Percentiles rank a stretch among this genome's conserved stretches.
Conservation (phyloP, 1,140 invertebrate genomes). For the Drosophila subpulchrella region DNA sequence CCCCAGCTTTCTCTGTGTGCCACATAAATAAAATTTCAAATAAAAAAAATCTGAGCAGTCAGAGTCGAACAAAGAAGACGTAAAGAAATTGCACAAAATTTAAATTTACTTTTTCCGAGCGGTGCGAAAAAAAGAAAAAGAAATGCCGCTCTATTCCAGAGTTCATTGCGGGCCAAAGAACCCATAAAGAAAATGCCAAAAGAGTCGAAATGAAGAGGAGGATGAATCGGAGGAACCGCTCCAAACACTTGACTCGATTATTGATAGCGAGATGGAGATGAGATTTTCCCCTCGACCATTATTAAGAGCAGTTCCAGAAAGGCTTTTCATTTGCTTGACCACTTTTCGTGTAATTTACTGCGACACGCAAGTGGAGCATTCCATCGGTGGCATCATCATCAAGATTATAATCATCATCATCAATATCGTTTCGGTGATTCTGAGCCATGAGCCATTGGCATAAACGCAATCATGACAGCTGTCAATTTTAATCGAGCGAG, state of each 20-base stretch:
- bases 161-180: constrained; percentile 47
- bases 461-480: constrained; percentile 79
- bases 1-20: constrained; percentile 29
- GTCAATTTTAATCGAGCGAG: constrained; percentile 77
- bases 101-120: constrained; percentile 47
- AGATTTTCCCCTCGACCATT: constrained; percentile 33
- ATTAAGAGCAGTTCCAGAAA: constrained; percentile 56
- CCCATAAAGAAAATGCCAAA: constrained; percentile 42
- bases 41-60: constrained; percentile 18
- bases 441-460: constrained; percentile 33
- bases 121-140: constrained; percentile 37
- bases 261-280: constrained; percentile 37
- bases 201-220: constrained; percentile 1
- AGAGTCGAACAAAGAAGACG: constrained; percentile 31
- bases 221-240: constrained; percentile 22
- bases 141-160: constrained; percentile 33
- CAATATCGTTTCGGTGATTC: constrained; percentile 2
- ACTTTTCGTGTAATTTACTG: constrained; percentile 23
- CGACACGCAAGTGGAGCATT: constrained; percentile 50
- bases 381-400: constrained; percentile 25
- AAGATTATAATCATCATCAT: background rate
- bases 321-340: constrained; percentile 40
- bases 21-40: constrained; percentile 48
- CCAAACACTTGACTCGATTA: constrained; percentile 33
- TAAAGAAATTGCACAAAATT: constrained; percentile 47